phyloP scores from a whole-genome alignment of 2,797 vertebrate genomes.

The Melanotaenia maccullochi region DNA sequence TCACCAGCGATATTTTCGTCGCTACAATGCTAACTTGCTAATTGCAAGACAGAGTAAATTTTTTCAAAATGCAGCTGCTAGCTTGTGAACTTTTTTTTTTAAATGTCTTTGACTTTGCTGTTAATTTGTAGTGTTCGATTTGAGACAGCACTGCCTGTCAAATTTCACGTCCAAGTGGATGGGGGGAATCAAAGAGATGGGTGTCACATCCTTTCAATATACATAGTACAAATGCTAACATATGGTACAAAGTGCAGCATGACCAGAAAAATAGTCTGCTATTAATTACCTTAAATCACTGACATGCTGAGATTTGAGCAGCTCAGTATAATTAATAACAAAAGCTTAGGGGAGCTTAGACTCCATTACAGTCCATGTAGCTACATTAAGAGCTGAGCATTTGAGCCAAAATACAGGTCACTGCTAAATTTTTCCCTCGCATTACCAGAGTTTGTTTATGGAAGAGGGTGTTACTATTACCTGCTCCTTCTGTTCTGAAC shows the following conservation, averaged over 20 bases:
- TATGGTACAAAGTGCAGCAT: background rate
- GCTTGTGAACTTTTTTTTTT: too few relatives aligned
- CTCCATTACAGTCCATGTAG: constrained; percentile 21
- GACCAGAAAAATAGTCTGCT: background rate
- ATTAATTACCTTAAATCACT: constrained; percentile 23
- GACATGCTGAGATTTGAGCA: constrained; percentile 31
- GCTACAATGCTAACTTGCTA: too few relatives aligned
- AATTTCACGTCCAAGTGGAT: too few relatives aligned
- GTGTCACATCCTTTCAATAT: too few relatives aligned
- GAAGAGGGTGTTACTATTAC: constrained; percentile 29
- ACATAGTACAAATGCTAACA: too few relatives aligned
- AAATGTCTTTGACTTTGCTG: too few relatives aligned
- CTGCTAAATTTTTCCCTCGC: constrained; percentile 5
- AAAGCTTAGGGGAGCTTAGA: constrained; percentile 41
- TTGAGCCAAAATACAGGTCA: constrained; percentile 39
- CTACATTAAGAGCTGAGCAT: constrained; percentile 13
- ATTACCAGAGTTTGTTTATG: constrained; percentile 36
- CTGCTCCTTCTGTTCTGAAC: constrained; percentile 43
- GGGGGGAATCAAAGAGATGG: too few relatives aligned
- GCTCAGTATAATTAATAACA: constrained; percentile 44
- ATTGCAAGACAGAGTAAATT: too few relatives aligned
- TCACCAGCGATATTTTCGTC: too few relatives aligned
- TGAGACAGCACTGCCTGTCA: too few relatives aligned
- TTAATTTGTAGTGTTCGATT: background rate
- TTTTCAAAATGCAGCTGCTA: too few relatives aligned